These are phyloP conservation scores for Arbacia lixula DNA, from an alignment of 53 echinoderm and acorn worm genomes.

Conservation along the genomic window DNA sequence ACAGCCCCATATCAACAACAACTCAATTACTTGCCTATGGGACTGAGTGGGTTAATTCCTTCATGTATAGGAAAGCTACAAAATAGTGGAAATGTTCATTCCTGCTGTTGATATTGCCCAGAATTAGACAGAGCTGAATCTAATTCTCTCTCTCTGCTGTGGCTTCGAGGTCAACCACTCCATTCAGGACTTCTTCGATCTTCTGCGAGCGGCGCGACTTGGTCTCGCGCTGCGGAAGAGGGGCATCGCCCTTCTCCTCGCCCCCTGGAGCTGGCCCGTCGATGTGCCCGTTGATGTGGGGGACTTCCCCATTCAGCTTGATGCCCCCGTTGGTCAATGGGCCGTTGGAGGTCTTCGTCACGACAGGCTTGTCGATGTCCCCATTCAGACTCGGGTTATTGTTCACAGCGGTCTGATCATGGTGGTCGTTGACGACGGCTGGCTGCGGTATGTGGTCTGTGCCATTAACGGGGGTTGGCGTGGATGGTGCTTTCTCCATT, in stretches of 20 bases:
- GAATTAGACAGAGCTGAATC: not conserved
- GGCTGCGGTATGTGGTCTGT: too few species aligned
- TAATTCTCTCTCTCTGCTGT: conserved; percentile 32
- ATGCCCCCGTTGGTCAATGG: conserved; percentile 27
- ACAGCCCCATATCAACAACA: too few species aligned
- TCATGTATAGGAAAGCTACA: too few species aligned
- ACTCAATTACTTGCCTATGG: too few species aligned
- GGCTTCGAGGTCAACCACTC: conserved; percentile 14
- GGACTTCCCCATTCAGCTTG: conserved; percentile 31
- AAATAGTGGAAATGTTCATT: too few species aligned
- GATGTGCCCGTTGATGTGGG: conserved; percentile 32
- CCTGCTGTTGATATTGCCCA: too few species aligned
- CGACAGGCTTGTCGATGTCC: not conserved
- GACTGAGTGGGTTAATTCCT: too few species aligned
- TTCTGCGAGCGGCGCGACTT: conserved; percentile 54
- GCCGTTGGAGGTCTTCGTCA: conserved; percentile 37
- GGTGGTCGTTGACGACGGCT: not conserved
- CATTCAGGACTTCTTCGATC: conserved; percentile 29
- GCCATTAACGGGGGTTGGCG: too few species aligned
- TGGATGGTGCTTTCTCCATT: not conserved
- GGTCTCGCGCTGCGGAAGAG: conserved; percentile 42
- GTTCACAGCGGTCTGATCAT: not conserved
- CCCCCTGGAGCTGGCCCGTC: not conserved
- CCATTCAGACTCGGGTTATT: not conserved
- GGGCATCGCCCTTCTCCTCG: conserved; percentile 1